phyloP scores from a whole-genome alignment of 2,888 invertebrate species.

The Geophilus truncorum region DNA sequence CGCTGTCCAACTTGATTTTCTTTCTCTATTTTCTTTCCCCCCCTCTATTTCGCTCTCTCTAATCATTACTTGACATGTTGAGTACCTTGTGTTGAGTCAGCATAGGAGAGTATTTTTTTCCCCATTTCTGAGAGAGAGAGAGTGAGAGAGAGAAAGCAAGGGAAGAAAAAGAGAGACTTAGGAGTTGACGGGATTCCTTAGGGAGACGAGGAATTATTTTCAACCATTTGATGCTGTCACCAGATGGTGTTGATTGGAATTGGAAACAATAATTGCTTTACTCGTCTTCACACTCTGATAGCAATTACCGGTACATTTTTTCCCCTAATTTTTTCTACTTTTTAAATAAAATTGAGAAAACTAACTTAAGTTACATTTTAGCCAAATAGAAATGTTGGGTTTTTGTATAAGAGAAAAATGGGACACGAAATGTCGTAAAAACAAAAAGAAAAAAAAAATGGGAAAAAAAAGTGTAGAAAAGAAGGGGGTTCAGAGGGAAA shows the following conservation, averaged over 20 bases:
- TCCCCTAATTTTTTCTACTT: background rate
- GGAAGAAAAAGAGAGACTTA: no score
- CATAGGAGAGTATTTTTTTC: background rate
- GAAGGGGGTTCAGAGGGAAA: background rate
- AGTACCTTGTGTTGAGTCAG: slow-evolving; percentile 15
- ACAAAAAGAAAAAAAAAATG: background rate
- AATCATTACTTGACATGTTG: slow-evolving; percentile 13
- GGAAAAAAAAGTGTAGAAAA: background rate
- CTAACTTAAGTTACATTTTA: background rate
- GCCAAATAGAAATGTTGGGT: background rate
- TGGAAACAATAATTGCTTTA: slow-evolving; percentile 3
- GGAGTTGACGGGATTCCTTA: background rate
- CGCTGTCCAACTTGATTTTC: background rate
- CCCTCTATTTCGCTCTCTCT: background rate
- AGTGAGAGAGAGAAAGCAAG: no score
- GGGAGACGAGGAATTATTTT: background rate
- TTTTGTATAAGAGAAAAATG: background rate
- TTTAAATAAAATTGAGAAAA: background rate
- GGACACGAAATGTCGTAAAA: background rate
- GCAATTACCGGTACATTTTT: background rate
- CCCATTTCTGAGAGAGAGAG: background rate
- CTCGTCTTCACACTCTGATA: background rate
- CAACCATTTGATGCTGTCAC: slow-evolving; percentile 2
- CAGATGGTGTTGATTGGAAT: slow-evolving; percentile 16
- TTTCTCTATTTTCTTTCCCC: background rate